Percentiles rank a stretch among this genome's conserved stretches.
These are phyloP conservation scores for Argyrosomus regius DNA, from an alignment of 2,797 vertebrate species.

Conservation along the genomic window DNA sequence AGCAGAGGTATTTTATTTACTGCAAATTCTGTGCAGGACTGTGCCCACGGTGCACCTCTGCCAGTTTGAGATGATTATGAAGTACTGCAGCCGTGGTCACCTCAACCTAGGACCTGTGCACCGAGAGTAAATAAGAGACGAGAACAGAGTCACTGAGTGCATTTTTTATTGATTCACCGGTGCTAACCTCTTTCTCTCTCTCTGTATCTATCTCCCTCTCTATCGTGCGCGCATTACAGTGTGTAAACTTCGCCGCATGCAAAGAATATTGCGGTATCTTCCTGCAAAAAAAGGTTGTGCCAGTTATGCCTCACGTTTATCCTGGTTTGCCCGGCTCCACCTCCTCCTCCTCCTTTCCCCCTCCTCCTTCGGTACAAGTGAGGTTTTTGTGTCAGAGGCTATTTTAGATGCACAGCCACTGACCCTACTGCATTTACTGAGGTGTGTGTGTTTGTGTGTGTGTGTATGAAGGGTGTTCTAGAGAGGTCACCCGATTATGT, in stretches of 20 bases:
- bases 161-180: conserved; percentile 76
- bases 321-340: conserved; percentile 45
- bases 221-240: neutral
- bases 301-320: conserved; percentile 36
- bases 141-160: conserved; percentile 62
- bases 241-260: conserved; percentile 26
- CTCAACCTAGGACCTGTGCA: conserved; percentile 57
- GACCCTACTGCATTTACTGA: conserved; percentile 84
- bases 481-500: conserved; percentile 71
- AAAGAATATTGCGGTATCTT: conserved; percentile 29
- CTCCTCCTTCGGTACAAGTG: conserved; percentile 72
- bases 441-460: conserved; percentile 39
- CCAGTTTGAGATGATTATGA: conserved; percentile 41
- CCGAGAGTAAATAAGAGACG: conserved; percentile 73
- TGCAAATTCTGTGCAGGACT: conserved; percentile 3
- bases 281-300: conserved; percentile 21
- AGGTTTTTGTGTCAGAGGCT: conserved; percentile 89
- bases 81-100: conserved; percentile 59
- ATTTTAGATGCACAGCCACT: conserved; percentile 89
- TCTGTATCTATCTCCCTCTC: conserved; percentile 3
- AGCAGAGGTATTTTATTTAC: conserved; percentile 20
- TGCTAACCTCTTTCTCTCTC: conserved; percentile 54
- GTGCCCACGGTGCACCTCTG: conserved; percentile 19
- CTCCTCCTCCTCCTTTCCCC: conserved; percentile 37
- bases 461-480: conserved; percentile 54